phyloP scores from a whole-genome alignment of 1,140 invertebrate genomes.

The Cecropterus lyciades region DNA sequence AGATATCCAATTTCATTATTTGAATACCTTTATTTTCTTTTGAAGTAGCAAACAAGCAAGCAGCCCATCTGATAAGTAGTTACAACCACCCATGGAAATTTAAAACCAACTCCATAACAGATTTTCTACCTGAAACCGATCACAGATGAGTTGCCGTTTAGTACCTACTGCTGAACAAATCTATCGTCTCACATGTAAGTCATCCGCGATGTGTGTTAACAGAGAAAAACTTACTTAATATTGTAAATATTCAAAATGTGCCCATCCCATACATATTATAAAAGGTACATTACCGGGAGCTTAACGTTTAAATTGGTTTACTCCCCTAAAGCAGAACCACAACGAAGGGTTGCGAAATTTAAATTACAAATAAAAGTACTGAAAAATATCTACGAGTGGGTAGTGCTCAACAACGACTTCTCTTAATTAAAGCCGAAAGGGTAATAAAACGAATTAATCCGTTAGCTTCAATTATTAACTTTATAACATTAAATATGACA shows the following conservation, averaged over 20 bases:
- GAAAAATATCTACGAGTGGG: slow-evolving; percentile 82
- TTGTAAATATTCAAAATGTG: slow-evolving; percentile 68
- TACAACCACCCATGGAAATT: too few species aligned
- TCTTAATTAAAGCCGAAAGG: slow-evolving; percentile 83
- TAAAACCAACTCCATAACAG: too few species aligned
- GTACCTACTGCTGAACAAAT: too few species aligned
- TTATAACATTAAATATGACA: not conserved
- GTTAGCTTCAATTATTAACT: slow-evolving; percentile 54
- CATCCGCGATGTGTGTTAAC: too few species aligned
- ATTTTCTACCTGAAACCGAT: too few species aligned
- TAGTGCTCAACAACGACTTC: slow-evolving; percentile 81
- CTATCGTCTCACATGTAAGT: too few species aligned
- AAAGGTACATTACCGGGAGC: slow-evolving; percentile 73
- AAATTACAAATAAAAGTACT: slow-evolving; percentile 85
- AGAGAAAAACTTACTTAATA: not conserved
- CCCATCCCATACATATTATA: slow-evolving; percentile 73
- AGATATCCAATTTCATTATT: too few species aligned
- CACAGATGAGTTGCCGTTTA: too few species aligned
- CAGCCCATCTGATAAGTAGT: too few species aligned
- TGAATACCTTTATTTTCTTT: too few species aligned
- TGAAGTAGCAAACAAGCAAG: too few species aligned
- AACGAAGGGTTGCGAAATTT: slow-evolving; percentile 81
- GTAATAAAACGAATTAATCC: slow-evolving; percentile 82
- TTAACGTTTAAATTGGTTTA: slow-evolving; percentile 83
- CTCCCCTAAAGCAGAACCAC: slow-evolving; percentile 71